These are phyloP conservation scores for Hiodon tergisus DNA, from an alignment of 2,113 vertebrate genomes.

Conservation along the genomic window DNA sequence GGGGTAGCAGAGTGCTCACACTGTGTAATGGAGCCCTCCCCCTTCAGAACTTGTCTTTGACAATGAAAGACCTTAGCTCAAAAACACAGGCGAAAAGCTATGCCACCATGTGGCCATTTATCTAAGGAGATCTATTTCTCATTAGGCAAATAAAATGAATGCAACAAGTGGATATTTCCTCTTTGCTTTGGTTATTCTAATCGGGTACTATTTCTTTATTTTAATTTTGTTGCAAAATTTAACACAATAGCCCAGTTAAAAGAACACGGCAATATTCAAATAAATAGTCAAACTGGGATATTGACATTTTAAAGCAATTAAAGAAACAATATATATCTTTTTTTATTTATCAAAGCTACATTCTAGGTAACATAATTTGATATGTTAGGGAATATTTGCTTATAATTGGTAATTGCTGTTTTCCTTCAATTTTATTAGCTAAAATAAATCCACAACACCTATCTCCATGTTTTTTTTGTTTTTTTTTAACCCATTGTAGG, in stretches of 20 bases:
- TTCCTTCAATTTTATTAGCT: conserved; percentile 8
- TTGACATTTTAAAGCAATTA: conserved; percentile 4
- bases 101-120: too few species aligned
- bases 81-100: too few species aligned
- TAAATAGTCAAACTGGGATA: not conserved
- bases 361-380: not conserved
- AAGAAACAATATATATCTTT: not conserved
- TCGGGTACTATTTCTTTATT: not conserved
- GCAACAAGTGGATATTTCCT: conserved; percentile 21
- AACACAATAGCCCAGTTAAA: not conserved
- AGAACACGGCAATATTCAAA: conserved; percentile 12
- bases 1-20: conserved; percentile 8
- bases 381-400: not conserved
- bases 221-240: too few species aligned
- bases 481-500: not conserved
- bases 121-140: too few species aligned
- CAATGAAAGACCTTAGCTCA: not conserved
- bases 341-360: too few species aligned
- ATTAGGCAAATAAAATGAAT: not conserved
- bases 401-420: not conserved
- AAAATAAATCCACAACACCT: conserved; percentile 9
- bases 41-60: not conserved
- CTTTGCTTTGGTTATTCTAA: conserved; percentile 16
- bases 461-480: not conserved
- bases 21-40: not conserved